Base-by-base conservation (phyloP, 2,797 vertebrate genomes). In the Peromyscus melanophrys region DNA sequence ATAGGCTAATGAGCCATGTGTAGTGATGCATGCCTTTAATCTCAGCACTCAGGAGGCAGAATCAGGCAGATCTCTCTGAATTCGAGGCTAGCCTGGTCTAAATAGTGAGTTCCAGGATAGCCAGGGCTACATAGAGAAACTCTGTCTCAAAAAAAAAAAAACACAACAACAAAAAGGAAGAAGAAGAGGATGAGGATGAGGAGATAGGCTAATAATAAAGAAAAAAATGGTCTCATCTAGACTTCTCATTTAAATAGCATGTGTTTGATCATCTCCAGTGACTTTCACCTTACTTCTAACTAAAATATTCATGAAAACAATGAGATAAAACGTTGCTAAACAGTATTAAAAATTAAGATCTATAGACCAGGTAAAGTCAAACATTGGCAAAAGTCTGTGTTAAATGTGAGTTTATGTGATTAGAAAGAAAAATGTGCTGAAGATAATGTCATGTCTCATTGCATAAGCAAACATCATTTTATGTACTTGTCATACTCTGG, bases 291-390 rank as follows among this genome's bases (percentile, higher is more conserved):
- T 87, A 89, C 23, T 89, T 85, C 13, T 21, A 52, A 61, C 57
- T 80, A 73, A 96, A 92, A 77, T 75, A 89, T 59, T 17, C 83
- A 40, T 40, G n/a, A 95, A 92, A 52, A 84, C 19, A 71, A 10
- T 40, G 46, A 52, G 25, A 90, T 37, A 88, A 84, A 95, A 84
- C 31, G 4, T 65, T 67, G 31, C 17, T 71, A 43, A 95, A 40
- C 29, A 87, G 19, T 37, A 49, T 23, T 77, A 34, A 94, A 69
- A 12, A 57, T 37, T 83, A 40, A 89, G 43, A 63, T 95, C 27
- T 25, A 81, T 13, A 57, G 21, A 90, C 4, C 4, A 94, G 14
- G 31, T 67, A 31, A 92, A 67, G 8, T 84, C 17, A 86, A 27
- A 65, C 76, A 76, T 89, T 40, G 37, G 10, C 9, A 91, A 75